A percentile compares a stretch with the other conserved stretches of the same genome.
phyloP scores from a whole-genome alignment of 2,888 invertebrate species.

The Keiferia lycopersicella region DNA sequence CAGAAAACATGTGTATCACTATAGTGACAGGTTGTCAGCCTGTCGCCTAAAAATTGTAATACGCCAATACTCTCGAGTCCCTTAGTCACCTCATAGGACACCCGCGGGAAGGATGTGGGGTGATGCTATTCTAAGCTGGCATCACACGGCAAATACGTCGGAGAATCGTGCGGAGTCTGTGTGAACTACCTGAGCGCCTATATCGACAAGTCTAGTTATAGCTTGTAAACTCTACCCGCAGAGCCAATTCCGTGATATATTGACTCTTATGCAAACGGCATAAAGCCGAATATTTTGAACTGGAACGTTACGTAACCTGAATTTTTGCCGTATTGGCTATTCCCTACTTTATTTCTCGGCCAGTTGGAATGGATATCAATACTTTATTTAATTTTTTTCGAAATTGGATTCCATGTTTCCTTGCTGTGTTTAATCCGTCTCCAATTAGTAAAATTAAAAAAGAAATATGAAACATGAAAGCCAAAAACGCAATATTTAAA shows the following conservation, averaged over 20 bases:
- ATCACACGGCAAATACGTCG: no score
- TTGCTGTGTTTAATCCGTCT: background rate
- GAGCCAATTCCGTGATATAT: background rate
- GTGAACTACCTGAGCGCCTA: no score
- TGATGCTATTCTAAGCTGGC: no score
- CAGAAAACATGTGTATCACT: no score
- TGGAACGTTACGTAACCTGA: background rate
- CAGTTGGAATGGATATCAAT: background rate
- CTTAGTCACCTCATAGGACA: no score
- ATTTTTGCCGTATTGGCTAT: background rate
- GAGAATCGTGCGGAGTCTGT: no score
- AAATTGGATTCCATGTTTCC: background rate
- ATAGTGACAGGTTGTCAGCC: no score
- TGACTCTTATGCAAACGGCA: background rate
- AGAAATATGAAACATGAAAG: background rate
- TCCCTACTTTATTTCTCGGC: background rate
- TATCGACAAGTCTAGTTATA: background rate
- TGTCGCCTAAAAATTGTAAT: no score
- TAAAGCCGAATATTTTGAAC: background rate
- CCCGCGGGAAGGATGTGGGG: no score
- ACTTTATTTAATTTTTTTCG: background rate
- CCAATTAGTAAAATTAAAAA: background rate
- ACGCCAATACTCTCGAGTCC: no score
- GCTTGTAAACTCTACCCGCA: conserved; percentile 7
- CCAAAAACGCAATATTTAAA: no score